Base-by-base conservation (phyloP, 2,113 vertebrate species). In the Ctenomys sociabilis region DNA sequence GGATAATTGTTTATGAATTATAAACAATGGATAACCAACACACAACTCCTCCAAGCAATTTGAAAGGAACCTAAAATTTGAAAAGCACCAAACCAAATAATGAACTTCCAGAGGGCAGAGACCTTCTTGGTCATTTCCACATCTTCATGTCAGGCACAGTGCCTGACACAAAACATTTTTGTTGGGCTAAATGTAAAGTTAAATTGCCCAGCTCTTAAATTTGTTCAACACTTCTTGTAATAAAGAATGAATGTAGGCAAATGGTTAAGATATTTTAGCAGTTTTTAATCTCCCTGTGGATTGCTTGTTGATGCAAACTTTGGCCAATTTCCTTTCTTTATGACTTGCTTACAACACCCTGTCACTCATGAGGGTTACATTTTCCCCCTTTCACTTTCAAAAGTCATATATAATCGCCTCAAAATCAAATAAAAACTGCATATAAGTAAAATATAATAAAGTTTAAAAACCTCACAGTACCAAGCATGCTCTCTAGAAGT, bases 401-500 rank as follows among this genome's bases (percentile, higher is more conserved):
- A 80, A 88, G 83, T 72, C 70, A 59, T 21, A 45, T 16, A 37
- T 40, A 30, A 13, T 21, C 85, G 40, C 24, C 35, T 90, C 35
- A 11, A 72, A 77, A 68, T 89, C 22, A 89, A 95, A n/a, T 78
- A 59, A 28, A 84, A 96, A 57, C 30, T 66, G 6, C 63, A 72
- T 88, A 12, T 59, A 81, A 21, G 11, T 90, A n/a, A 88, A 75
- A 91, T 83, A 63, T 52, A 54, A 11, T 16, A 61, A 61, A 59
- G 43, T 16, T 30, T 6, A 5, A 52, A n/a, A 85, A 63, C 54
- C 35, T 32, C 70, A 14, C 22, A 14, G 16, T 85, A 78, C 30
- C 52, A 87, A 93, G 54, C 10, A 4, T 78, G 43, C 14, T 52
- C 61, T 26, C 37, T 22, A n/a, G 49, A 81, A 68, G 57, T 37